These are phyloP conservation scores for Aphelocoma californica DNA, from an alignment of 2,797 vertebrate genomes.

Conservation along the genomic window DNA sequence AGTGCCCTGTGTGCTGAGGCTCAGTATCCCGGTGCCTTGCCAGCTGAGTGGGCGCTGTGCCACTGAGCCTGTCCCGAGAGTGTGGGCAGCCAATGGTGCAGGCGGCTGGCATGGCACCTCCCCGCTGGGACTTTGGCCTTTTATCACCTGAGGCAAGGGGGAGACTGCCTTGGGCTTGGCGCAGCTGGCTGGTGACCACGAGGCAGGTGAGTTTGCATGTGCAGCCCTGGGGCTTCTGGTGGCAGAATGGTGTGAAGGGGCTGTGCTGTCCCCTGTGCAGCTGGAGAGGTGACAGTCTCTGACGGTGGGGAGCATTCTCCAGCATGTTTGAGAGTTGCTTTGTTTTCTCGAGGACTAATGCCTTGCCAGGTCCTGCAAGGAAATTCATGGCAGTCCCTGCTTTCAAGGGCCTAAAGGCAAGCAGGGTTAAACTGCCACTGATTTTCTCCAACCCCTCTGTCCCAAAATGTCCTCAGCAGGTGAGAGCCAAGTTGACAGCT, in stretches of 20 bases:
- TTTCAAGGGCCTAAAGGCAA: neutral
- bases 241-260: neutral
- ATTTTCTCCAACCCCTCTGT: neutral
- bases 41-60: neutral
- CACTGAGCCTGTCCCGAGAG: neutral
- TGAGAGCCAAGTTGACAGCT: neutral
- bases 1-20: neutral
- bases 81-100: neutral
- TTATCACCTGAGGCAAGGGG: neutral
- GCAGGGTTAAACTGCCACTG: neutral
- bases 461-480: neutral
- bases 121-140: constrained; percentile 4
- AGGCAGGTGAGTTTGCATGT: neutral
- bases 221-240: neutral
- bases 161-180: neutral
- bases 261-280: rapidly evolving
- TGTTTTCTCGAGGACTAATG: neutral
- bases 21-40: neutral
- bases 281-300: neutral
- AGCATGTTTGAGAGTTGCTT: rapidly evolving
- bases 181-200: rapidly evolving
- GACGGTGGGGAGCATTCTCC: rapidly evolving
- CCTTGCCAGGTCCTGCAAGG: neutral
- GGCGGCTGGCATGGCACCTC: neutral
- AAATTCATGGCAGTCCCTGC: neutral